Base-by-base conservation (phyloP, 2,888 invertebrate genomes). In the Cerceris rybyensis region DNA sequence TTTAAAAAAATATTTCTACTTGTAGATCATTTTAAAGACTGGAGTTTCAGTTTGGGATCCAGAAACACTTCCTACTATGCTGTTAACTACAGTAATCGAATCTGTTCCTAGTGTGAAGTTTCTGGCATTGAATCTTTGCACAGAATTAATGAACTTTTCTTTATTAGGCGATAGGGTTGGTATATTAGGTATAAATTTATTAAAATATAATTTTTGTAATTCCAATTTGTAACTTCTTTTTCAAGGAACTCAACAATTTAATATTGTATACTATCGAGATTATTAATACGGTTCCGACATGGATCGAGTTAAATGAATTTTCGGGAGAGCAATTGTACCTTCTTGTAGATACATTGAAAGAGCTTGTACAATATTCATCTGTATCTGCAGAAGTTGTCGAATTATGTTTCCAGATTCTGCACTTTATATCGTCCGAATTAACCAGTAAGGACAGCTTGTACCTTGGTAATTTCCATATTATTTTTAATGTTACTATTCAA, bases 1-100 rank as follows among this genome's bases (percentile, higher is more conserved):
- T 65, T 43, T 42, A 55, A 57, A 7, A 46, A 28, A 41, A 17
- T 58, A 55, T 79, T 67, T 68, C 7, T 60, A 41, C 64, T 28
- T 4, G 42, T 46, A 87, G 84, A 84, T 89, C 65, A 85, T 88
- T 66, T 61, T 64, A 6, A 84, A 75, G 59, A 87, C 90, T 46
- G 88, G 89, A 17, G 84, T 89, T n/a, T 86, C 86, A 1, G 75
- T 77, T 14, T 92, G 91, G 91, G 75, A 89, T 66, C 78, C 75
- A 49, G 63, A 66, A 28, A 74, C 68, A 46, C 81, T 92, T 0
- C 89, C 87, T 85, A 46, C 75, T 9, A 85, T 80, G 58, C 54
- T 89, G 41, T 70, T 88, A 17, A 81, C 81, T 71, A 84, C 88
- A 50, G 69, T 92, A 11, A 63, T 83, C 11, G 75, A 82, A 58